A percentile compares a stretch with the other conserved stretches of the same genome.
Conservation (phyloP, 1,140 invertebrate species). For the Drosophila prosaltans region DNA sequence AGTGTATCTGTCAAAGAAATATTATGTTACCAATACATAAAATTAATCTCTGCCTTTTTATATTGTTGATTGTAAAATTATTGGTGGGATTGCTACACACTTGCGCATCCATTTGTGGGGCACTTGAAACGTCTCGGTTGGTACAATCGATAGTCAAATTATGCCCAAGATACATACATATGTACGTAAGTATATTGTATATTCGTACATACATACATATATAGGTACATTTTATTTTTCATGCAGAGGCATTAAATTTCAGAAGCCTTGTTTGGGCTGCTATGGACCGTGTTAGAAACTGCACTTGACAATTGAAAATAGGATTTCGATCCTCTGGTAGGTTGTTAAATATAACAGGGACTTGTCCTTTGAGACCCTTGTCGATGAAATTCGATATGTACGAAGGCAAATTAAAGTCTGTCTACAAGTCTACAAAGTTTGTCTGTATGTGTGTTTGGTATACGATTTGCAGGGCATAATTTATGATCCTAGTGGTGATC, state of each 20-base stretch:
- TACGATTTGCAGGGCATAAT: slow-evolving; percentile 19
- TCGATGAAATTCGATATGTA: slow-evolving; percentile 55
- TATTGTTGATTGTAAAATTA: slow-evolving; percentile 74
- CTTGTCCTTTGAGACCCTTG: slow-evolving; percentile 28
- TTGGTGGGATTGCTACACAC: slow-evolving; percentile 67
- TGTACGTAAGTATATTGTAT: not conserved
- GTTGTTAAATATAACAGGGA: slow-evolving; percentile 74
- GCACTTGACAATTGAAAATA: slow-evolving; percentile 68
- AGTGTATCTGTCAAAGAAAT: slow-evolving; percentile 36
- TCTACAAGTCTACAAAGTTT: not conserved
- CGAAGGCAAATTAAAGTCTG: slow-evolving; percentile 27
- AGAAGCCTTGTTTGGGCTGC: slow-evolving; percentile 31
- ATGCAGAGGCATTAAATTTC: slow-evolving; percentile 57
- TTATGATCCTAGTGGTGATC: slow-evolving; percentile 41
- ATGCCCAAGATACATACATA: slow-evolving; percentile 26
- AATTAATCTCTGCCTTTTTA: slow-evolving; percentile 39
- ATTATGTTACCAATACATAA: slow-evolving; percentile 50
- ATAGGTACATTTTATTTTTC: slow-evolving; percentile 38
- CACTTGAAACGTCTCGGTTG: slow-evolving; percentile 60
- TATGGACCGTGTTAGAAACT: slow-evolving; percentile 49
- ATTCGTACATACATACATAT: too few species aligned
- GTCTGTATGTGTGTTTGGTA: slow-evolving; percentile 47
- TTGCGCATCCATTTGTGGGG: slow-evolving; percentile 41
- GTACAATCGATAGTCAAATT: slow-evolving; percentile 35
- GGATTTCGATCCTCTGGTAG: slow-evolving; percentile 18